Base-by-base conservation (phyloP, 1,140 invertebrate genomes). In the Octopus bimaculoides region DNA sequence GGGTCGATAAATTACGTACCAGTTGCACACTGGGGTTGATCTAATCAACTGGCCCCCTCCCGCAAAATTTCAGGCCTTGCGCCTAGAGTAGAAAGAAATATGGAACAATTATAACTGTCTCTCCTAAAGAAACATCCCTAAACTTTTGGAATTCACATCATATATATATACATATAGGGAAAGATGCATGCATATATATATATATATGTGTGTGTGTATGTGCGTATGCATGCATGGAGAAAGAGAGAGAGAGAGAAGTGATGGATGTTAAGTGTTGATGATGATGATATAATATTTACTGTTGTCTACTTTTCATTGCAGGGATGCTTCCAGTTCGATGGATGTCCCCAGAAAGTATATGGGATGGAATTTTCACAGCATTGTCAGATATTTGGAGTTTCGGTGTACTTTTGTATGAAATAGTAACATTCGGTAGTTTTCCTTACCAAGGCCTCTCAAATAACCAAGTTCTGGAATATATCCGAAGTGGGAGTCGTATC, bases 341-440 rank as follows among this genome's bases (percentile, higher is more conserved):
- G 96, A 97, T 97, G 96, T 94, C 96, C 0, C 96, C 96, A 0
- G 96, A 98, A 90, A 95, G 95, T 84, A 93, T 98, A 52, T 92
- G 95, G 75, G 96, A 96, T 86, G 96, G 96, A 8, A 92, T 95
- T 61, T 98, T 97, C 87, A 97, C 96, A 0, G 91, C 96, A 8
- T 95, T 97, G 90, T 96, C 96, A 2, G 97, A 98, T 86, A 94
- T 97, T 1, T 98, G 96, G 96, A 95, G 95, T 9, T 97, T 94
- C 84, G 96, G 96, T 0, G 94, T 98, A 1, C 93, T 98, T 1
- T 91, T 98, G 0, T 98, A 96, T 95, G 97, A 98, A 89, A 95
- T 98, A 78, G 84, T 90, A 4, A 90, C 89, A 17, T 90, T 90
- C 85, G 89, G 96, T 0, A 95, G 94, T 85, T 94, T 95, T 88